Evolutionary conservation across 2,797 vertebrate genomes (phyloP).

Genomic region (Acipenser oxyrinchus): DNA sequence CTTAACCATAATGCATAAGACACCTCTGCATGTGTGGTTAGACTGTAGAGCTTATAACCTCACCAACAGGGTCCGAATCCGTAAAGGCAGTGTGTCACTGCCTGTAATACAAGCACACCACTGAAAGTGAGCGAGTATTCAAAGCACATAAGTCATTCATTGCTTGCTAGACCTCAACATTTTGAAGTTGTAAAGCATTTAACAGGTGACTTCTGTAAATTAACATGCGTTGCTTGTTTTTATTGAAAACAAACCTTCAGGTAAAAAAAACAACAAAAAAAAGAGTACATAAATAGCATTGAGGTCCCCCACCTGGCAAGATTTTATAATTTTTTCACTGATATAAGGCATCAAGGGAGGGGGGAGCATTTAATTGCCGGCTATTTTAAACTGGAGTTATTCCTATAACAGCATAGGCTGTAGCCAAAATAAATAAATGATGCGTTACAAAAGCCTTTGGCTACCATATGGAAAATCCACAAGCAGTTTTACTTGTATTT

Average conservation of each 20-base stretch:
- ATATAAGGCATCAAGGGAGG: neutral
- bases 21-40: too few relatives aligned
- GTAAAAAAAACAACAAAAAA: neutral
- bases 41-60: too few relatives aligned
- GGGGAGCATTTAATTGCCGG: neutral
- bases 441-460: neutral
- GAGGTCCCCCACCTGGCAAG: neutral
- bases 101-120: too few relatives aligned
- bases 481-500: constrained; percentile 10
- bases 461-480: constrained; percentile 10
- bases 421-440: constrained; percentile 23
- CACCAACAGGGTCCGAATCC: too few relatives aligned
- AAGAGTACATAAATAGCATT: neutral
- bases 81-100: too few relatives aligned
- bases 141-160: too few relatives aligned
- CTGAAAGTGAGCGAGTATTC: too few relatives aligned
- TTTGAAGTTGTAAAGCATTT: too few relatives aligned
- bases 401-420: neutral
- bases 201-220: neutral
- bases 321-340: constrained; percentile 5
- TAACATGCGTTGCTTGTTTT: constrained; percentile 3
- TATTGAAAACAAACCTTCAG: constrained; percentile 21
- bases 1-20: too few relatives aligned
- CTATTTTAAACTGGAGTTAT: constrained; percentile 1
- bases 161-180: too few relatives aligned